phyloP scores from a whole-genome alignment of 2,888 invertebrate genomes.

The Acleris sparsana region DNA sequence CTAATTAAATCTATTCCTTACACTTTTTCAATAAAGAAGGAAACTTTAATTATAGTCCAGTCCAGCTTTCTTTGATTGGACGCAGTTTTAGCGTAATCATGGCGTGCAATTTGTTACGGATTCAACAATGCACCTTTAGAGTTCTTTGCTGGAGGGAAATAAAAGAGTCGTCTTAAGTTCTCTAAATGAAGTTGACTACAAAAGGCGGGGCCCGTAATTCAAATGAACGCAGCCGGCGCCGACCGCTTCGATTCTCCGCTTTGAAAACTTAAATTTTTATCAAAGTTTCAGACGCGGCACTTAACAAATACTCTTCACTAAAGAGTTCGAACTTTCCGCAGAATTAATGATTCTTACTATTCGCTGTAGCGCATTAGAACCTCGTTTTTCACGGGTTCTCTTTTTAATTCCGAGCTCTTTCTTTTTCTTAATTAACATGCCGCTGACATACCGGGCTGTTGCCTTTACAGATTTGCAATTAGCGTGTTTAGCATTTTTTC shows the following conservation, averaged over 20 bases:
- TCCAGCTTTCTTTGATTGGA: slow-evolving; percentile 51
- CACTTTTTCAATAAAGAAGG: slow-evolving; percentile 19
- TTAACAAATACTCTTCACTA: slow-evolving; percentile 66
- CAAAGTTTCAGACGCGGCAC: slow-evolving; percentile 69
- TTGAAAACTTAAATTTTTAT: slow-evolving; percentile 78
- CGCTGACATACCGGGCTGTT: slow-evolving; percentile 14
- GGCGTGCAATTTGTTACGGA: slow-evolving; percentile 80
- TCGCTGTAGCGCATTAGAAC: slow-evolving; percentile 28
- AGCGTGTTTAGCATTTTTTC: slow-evolving; percentile 10
- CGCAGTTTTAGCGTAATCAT: slow-evolving; percentile 72
- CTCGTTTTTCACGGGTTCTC: slow-evolving; percentile 7
- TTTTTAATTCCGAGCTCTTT: slow-evolving; percentile 7
- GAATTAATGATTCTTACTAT: slow-evolving; percentile 37
- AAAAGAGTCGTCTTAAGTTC: slow-evolving; percentile 77
- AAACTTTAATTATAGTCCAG: slow-evolving; percentile 67
- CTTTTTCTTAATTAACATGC: slow-evolving; percentile 13
- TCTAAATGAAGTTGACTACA: slow-evolving; percentile 82
- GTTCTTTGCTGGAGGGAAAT: slow-evolving; percentile 71
- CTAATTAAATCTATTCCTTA: slow-evolving; percentile 28
- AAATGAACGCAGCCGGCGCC: slow-evolving; percentile 69
- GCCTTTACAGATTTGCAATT: slow-evolving; percentile 32
- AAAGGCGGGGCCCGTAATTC: slow-evolving; percentile 79
- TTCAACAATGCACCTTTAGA: slow-evolving; percentile 82
- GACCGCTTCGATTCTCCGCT: slow-evolving; percentile 75
- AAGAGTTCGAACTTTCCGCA: slow-evolving; percentile 53